These are phyloP conservation scores for Bradysia coprophila DNA, from an alignment of 1,140 invertebrate genomes.

Conservation along the genomic window DNA sequence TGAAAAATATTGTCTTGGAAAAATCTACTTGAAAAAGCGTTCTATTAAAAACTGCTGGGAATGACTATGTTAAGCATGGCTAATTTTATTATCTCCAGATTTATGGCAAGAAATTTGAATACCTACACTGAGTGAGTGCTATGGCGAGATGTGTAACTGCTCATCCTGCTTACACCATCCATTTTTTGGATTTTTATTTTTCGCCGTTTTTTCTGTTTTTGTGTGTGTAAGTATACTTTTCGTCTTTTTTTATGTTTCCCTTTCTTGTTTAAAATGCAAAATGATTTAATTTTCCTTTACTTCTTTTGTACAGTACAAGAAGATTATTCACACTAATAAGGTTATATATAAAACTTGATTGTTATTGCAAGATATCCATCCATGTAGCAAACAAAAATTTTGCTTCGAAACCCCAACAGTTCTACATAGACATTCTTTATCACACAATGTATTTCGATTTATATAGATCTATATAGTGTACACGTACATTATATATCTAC, in stretches of 20 bases:
- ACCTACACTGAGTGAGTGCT: neutral
- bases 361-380: neutral
- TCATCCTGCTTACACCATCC: neutral
- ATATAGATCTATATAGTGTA: too few species aligned
- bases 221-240: too few species aligned
- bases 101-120: conserved; percentile 2
- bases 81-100: conserved; percentile 2
- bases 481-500: too few species aligned
- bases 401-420: too few species aligned
- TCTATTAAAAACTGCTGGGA: neutral
- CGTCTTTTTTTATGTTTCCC: neutral
- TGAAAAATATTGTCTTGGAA: neutral
- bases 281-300: neutral
- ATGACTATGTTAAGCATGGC: conserved; percentile 3
- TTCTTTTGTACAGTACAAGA: neutral
- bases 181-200: neutral
- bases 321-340: conserved; percentile 1
- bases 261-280: conserved; percentile 1
- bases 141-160: neutral
- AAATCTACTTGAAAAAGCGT: neutral
- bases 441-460: too few species aligned
- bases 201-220: neutral
- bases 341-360: neutral
- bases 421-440: too few species aligned
- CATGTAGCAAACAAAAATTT: too few species aligned